A percentile compares a stretch with the other conserved stretches of the same genome.
phyloP scores from a whole-genome alignment of 2,797 vertebrate species.

The Anisognathus igniventris region DNA sequence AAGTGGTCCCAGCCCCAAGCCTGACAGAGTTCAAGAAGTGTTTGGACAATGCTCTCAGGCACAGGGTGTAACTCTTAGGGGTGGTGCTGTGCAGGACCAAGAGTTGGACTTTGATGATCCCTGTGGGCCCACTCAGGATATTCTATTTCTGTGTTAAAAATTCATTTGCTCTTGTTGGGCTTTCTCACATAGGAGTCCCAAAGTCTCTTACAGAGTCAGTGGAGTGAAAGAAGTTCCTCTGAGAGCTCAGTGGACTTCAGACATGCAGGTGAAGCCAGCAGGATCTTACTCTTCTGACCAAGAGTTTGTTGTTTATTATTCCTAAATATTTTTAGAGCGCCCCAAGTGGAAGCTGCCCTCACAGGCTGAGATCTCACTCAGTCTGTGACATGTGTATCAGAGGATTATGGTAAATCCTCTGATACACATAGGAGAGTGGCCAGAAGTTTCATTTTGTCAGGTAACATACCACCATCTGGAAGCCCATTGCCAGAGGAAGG shows the following conservation, averaged over 20 bases:
- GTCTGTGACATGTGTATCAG: background rate
- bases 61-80: background rate
- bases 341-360: background rate
- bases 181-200: fast-evolving
- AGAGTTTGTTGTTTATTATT: background rate
- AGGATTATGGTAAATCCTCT: background rate
- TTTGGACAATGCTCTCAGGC: background rate
- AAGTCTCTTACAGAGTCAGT: background rate
- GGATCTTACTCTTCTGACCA: background rate
- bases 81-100: background rate
- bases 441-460: background rate
- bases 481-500: background rate
- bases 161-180: background rate
- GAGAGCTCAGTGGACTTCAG: background rate
- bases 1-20: fast-evolving
- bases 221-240: background rate
- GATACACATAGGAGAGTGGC: background rate
- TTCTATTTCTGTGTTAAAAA: background rate
- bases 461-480: background rate
- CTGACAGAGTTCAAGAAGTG: background rate
- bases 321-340: background rate
- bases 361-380: background rate
- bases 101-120: background rate
- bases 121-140: background rate
- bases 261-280: background rate